Base-by-base conservation (phyloP, 2,113 vertebrate species). In the Thunnus thynnus region DNA sequence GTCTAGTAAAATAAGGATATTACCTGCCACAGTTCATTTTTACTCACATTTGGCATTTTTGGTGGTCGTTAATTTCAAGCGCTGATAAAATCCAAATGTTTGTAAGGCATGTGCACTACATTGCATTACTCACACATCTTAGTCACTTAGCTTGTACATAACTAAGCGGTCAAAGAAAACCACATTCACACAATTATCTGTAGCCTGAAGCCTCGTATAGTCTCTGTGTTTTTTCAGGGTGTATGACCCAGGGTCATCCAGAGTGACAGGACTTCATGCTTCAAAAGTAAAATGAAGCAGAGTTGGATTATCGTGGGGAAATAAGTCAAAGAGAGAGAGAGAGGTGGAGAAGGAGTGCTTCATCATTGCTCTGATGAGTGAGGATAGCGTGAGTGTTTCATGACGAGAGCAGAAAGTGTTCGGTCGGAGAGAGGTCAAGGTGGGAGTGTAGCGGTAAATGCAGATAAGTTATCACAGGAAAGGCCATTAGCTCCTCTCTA, bases 381-480 rank as follows among this genome's bases (percentile, higher is more conserved):
- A 75, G 51, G 75, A 73, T 47, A 11, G 60, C 11, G 10, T 55
- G 44, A 85, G 86, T 82, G 82, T 89, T 78, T 80, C 61, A 64
- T 77, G 83, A 83, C 10, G 18, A 80, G 77, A 50, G 54, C 44
- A 25, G 82, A 73, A 76, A 75, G 78, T n/a, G 32, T 68, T 32
- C 11, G 25, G 80, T 84, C 65, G 12, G 70, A 62, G 66, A 68
- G 72, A 78, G 85, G 78, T 78, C 72, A 78, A 76, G 71, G 76
- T 75, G 69, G 69, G 80, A 84, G 74, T 82, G 77, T 48, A 63
- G 73, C 9, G 4, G 54, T 65, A 58, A 77, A 72, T 41, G 69
- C 60, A 90, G 91, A 94, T 93, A 93, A 76, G 83, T 86, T 94
- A 94, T 94, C 93, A 64, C 68, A 80, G 80, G 63, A 76, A 88